These are phyloP conservation scores for Hydrolagus affinis DNA, from an alignment of 2,113 vertebrate genomes.

Conservation along the genomic window DNA sequence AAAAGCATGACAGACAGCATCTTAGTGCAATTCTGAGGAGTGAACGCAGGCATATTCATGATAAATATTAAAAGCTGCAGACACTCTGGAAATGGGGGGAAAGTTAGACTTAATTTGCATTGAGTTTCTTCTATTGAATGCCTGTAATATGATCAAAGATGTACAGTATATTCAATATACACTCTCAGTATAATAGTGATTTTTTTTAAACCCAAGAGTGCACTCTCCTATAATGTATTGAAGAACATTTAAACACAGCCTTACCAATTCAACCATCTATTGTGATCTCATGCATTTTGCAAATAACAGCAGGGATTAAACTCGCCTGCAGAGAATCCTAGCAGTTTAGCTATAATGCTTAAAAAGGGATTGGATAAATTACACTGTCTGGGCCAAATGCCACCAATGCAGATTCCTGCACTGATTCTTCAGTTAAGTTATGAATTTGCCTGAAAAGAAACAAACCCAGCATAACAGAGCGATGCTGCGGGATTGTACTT, in stretches of 20 bases:
- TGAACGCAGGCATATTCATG: too few species aligned
- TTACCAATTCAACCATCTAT: conserved; percentile 22
- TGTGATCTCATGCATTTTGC: conserved; percentile 31
- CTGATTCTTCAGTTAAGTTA: conserved; percentile 18
- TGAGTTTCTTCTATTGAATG: not conserved
- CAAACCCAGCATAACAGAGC: not conserved
- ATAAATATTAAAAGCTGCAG: not conserved
- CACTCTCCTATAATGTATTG: not conserved
- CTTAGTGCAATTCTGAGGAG: too few species aligned
- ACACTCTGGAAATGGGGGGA: not conserved
- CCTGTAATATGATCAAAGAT: not conserved
- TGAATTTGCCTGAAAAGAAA: conserved; percentile 23
- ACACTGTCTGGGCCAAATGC: conserved; percentile 27
- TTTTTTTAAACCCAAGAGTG: not conserved
- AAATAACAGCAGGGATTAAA: conserved; percentile 31
- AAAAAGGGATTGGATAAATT: conserved; percentile 33
- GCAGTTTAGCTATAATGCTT: conserved; percentile 31
- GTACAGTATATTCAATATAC: not conserved
- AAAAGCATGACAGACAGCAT: too few species aligned
- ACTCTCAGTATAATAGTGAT: not conserved
- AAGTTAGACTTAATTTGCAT: not conserved
- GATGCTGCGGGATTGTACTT: not conserved
- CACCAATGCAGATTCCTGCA: conserved; percentile 27
- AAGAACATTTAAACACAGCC: conserved; percentile 23
- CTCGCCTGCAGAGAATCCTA: conserved; percentile 27